Percentiles rank a stretch among this genome's conserved stretches.
These are phyloP conservation scores for Philaenus spumarius DNA, from an alignment of 1,140 invertebrate genomes.

Conservation along the genomic window DNA sequence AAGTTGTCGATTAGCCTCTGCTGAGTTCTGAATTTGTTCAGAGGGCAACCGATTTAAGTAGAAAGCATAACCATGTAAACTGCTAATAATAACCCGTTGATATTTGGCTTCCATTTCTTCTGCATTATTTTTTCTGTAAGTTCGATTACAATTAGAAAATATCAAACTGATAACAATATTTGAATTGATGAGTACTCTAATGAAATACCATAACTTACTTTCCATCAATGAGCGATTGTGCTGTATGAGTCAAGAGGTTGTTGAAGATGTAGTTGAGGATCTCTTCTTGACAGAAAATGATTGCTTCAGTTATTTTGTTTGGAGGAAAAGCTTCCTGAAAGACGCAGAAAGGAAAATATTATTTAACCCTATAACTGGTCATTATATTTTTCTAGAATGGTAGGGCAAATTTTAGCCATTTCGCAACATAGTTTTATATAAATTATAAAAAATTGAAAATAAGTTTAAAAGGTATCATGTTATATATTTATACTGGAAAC, in stretches of 20 bases:
- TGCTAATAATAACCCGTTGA: constrained; percentile 56
- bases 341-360: neutral
- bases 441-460: neutral
- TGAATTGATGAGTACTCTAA: constrained; percentile 5
- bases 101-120: constrained; percentile 71
- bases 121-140: constrained; percentile 42
- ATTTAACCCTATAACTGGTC: no score
- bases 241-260: constrained; percentile 60
- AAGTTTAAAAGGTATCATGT: neutral
- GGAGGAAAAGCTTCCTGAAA: constrained; percentile 57
- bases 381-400: no score
- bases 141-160: constrained; percentile 20
- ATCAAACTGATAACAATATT: constrained; percentile 27
- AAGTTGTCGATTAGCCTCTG: constrained; percentile 46
- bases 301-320: constrained; percentile 60
- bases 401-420: no score
- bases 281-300: constrained; percentile 69
- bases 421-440: no score
- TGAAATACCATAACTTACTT: constrained; percentile 50
- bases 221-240: constrained; percentile 51
- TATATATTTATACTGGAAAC: neutral
- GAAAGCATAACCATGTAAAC: constrained; percentile 56
- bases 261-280: constrained; percentile 63
- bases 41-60: constrained; percentile 48
- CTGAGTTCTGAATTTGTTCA: constrained; percentile 45